phyloP scores from a whole-genome alignment of 2,113 vertebrate genomes.

The Pituophis catenifer region DNA sequence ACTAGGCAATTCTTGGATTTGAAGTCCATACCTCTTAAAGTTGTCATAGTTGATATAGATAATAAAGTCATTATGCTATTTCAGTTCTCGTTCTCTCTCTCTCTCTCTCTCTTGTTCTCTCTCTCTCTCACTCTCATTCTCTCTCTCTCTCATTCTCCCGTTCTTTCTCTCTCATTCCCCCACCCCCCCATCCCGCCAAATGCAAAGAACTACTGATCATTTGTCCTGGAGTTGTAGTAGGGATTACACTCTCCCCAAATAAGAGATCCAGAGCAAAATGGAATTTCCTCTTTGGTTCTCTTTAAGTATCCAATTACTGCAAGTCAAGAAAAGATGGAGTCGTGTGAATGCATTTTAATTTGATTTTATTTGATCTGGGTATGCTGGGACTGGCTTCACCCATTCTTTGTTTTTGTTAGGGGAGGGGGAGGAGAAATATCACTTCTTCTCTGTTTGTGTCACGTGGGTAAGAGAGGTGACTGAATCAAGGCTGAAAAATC shows the following conservation, averaged over 20 bases:
- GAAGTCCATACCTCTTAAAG: too few relatives aligned
- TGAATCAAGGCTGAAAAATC: slow-evolving; percentile 5
- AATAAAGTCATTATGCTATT: too few relatives aligned
- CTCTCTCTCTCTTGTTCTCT: too few relatives aligned
- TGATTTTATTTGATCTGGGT: background rate
- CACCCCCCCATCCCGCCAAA: too few relatives aligned
- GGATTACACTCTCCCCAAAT: background rate
- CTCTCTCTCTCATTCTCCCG: too few relatives aligned
- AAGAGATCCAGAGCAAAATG: background rate
- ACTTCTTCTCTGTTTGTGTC: background rate
- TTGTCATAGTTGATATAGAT: too few relatives aligned
- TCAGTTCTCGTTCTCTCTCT: too few relatives aligned
- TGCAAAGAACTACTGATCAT: background rate
- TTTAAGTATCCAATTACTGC: background rate
- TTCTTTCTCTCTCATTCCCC: too few relatives aligned
- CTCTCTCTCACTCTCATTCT: too few relatives aligned
- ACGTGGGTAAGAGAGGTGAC: background rate
- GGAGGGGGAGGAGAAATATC: background rate
- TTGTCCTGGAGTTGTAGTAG: background rate
- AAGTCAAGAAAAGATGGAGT: background rate
- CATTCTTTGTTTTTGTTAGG: background rate
- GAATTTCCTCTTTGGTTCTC: background rate
- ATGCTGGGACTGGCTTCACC: background rate
- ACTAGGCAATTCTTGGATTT: too few relatives aligned
- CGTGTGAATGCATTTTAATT: background rate